Evolutionary conservation across 1,140 invertebrate species (phyloP).

Genomic region (Pentalonia nigronervosa): DNA sequence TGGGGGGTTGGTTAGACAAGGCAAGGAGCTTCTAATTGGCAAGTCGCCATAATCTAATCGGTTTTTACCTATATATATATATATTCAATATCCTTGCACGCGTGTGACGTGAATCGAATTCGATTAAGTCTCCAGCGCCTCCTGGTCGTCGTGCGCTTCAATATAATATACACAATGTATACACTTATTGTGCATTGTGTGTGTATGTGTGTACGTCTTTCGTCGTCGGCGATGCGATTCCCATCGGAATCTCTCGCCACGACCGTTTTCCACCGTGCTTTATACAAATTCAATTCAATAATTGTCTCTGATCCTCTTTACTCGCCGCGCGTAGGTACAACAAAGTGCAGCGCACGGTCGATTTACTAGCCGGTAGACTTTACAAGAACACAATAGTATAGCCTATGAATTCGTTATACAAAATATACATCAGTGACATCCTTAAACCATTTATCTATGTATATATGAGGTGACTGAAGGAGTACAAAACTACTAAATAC

Average conservation of each 20-base stretch:
- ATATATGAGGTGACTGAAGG: neutral
- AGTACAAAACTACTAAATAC: neutral
- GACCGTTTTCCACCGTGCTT: neutral
- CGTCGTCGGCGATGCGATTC: neutral
- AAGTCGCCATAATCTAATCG: conserved; percentile 35
- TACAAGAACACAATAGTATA: neutral
- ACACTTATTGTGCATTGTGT: neutral
- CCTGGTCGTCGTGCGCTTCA: neutral
- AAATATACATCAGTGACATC: neutral
- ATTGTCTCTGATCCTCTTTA: neutral
- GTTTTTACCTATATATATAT: neutral
- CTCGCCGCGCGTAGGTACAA: neutral
- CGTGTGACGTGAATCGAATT: conserved; percentile 25
- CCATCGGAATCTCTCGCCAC: neutral
- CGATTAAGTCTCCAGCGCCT: neutral
- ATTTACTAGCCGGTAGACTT: neutral
- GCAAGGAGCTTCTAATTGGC: conserved; percentile 27
- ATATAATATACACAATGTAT: neutral
- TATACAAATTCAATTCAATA: conserved; percentile 12
- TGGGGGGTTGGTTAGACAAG: neutral
- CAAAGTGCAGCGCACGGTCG: neutral
- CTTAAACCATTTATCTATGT: neutral
- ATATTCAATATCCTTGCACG: neutral
- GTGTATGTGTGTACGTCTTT: neutral
- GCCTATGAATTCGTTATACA: neutral